Conservation (phyloP, 2,888 invertebrate genomes). For the Drosophila melanocephala region DNA sequence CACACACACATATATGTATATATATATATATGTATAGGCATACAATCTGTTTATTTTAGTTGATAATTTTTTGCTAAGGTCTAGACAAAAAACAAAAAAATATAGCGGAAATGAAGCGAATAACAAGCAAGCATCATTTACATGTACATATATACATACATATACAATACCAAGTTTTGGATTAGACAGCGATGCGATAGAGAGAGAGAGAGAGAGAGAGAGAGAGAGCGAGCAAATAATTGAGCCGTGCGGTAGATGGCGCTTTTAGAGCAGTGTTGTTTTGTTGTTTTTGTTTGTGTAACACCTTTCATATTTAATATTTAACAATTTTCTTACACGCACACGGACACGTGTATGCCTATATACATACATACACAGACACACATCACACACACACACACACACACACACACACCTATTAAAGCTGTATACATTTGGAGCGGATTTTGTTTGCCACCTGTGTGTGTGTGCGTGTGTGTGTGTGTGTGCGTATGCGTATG, state of each 20-base stretch:
- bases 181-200: slow-evolving; percentile 24
- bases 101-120: slow-evolving; percentile 21
- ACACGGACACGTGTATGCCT: slow-evolving; percentile 9
- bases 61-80: slow-evolving; percentile 36
- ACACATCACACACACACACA: neutral
- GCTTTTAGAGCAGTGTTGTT: slow-evolving; percentile 48
- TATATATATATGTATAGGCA: slow-evolving; percentile 12
- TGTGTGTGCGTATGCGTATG: neutral
- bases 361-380: slow-evolving; percentile 9
- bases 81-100: slow-evolving; percentile 35
- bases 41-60: slow-evolving; percentile 51
- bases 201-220: slow-evolving; percentile 2
- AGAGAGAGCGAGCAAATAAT: slow-evolving; percentile 2
- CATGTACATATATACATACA: neutral
- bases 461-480: neutral
- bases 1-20: slow-evolving; percentile 5
- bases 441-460: neutral
- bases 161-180: slow-evolving; percentile 24
- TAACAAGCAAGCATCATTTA: neutral
- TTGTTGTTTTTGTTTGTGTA: slow-evolving; percentile 40
- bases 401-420: neutral
- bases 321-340: slow-evolving; percentile 15
- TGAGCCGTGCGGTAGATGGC: slow-evolving; percentile 10
- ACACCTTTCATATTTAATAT: slow-evolving; percentile 12
- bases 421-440: neutral